Evolutionary conservation across 1,140 invertebrate species (phyloP), one percentile per base, ranked within the genome.

Genomic region (Araneus ventricosus): DNA sequence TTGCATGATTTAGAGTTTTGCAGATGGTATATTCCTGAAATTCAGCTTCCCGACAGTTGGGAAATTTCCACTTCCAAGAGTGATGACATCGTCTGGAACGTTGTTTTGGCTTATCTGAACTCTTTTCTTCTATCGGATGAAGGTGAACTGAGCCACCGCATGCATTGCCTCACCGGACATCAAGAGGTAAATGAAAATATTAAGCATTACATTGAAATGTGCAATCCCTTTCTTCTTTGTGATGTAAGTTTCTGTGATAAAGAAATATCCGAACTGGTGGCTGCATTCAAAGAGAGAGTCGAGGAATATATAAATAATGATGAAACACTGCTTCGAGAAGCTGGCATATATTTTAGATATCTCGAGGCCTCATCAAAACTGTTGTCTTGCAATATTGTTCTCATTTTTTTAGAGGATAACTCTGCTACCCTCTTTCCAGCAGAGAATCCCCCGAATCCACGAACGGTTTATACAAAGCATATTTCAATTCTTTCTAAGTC

Each of bases 181-280:
- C 20, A 41, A 52, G n/a, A 45, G 24, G 34, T 27, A 70, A 34
- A 27, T 70, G 30, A 88, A 70, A 45, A 88, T 17, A 39, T 39
- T 22, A 6, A 70, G 20, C 30, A 88, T 27, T 67, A 6, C 45
- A 34, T 70, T 4, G 27, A 67, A 8, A 45, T 34, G 10, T 41
- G 30, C n/a, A 88, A 88, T 88, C 86, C 86, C 4, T 88, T 88
- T 70, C 86, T 88, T 67, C 37, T 41, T 8, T 39, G 39, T 27
- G 45, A 3, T 67, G 34, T 6, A 1, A 70, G 61, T 88, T 41
- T 88, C 14, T 41, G 24, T 67, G 37, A 67, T 41, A 3, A 70
- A 41, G 24, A 41, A n/a, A 39, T 70, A 37, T 34, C 24, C 27
- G 30, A 41, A 14, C 1, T 88, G 8, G 34, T 88, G 37, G 17